Evolutionary conservation across 2,888 invertebrate genomes (phyloP), one percentile per base, ranked within the genome.

Genomic region (Vesta saturnalis): DNA sequence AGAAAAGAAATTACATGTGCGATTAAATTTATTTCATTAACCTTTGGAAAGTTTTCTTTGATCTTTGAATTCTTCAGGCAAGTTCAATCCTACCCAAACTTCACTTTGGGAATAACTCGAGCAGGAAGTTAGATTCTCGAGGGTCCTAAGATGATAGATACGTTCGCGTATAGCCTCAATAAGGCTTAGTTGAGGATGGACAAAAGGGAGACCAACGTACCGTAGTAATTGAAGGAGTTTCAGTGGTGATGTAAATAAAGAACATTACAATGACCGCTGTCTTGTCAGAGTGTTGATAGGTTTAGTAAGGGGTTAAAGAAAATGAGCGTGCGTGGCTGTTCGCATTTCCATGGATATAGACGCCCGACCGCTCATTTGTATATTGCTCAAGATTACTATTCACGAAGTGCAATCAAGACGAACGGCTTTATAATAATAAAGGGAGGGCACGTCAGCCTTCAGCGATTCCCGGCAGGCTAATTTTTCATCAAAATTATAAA

Each of bases 401-500:
- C 69, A 65, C 59, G 47, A 57, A 57, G 69, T 69, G 69, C 69
- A 69, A 69, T 69, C 69, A 69, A 69, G 65, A 69, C 69, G 69
- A 69, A 69, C 69, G 65, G 65, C 61, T 61, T 65, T 65, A 66
- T 70, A 72, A 73, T 72, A 72, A 67, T 70, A 67, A 66, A 67
- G 69, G 57, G 63, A 35, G 49, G 56, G 46, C 39, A 57, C 64
- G 61, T 52, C 67, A 62, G 59, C 69, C 57, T 64, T 55, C 71
- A 47, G 60, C 74, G 70, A 74, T 71, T 76, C 77, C 76, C 77
- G 62, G 67, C 72, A 72, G 77, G 71, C 76, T 78, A 79, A 80
- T 79, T 79, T 80, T 79, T 80, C 80, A 79, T 79, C 77, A 76
- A 77, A 80, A 79, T 79, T 78, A 79, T 80, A 79, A 79, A 79